phyloP scores from a whole-genome alignment of 1,140 invertebrate species.

The Drosophila auraria region DNA sequence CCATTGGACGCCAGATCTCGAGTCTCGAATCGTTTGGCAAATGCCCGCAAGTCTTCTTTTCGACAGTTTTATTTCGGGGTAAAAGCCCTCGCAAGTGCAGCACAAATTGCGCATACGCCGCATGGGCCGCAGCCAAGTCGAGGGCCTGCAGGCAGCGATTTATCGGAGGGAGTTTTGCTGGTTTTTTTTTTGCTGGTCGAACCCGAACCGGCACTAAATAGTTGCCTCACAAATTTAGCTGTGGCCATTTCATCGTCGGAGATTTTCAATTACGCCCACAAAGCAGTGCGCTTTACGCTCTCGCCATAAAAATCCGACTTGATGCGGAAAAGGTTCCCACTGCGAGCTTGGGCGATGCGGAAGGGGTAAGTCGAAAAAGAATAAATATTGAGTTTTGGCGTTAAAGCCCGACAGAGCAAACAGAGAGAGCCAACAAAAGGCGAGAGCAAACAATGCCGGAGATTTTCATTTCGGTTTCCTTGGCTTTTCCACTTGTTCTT shows the following conservation, averaged over 20 bases:
- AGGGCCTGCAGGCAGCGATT: constrained; percentile 54
- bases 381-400: constrained; percentile 80
- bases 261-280: constrained; percentile 79
- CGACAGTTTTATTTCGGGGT: constrained; percentile 70
- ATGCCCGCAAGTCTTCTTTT: constrained; percentile 73
- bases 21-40: constrained; percentile 60
- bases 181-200: background rate
- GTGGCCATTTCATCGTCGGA: constrained; percentile 51
- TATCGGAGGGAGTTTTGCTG: constrained; percentile 22
- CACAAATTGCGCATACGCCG: constrained; percentile 77
- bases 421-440: constrained; percentile 60
- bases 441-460: constrained; percentile 57
- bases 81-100: constrained; percentile 55
- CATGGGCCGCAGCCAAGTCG: constrained; percentile 35
- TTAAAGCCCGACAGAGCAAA: constrained; percentile 68
- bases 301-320: constrained; percentile 72
- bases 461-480: constrained; percentile 57
- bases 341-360: background rate
- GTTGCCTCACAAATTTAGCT: constrained; percentile 74
- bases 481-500: constrained; percentile 55
- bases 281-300: constrained; percentile 53
- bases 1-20: constrained; percentile 60
- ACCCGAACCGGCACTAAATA: constrained; percentile 66
- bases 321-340: constrained; percentile 55
- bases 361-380: constrained; percentile 69